Conservation (phyloP, 2,797 vertebrate genomes). For the Onychomys leucogaster region DNA sequence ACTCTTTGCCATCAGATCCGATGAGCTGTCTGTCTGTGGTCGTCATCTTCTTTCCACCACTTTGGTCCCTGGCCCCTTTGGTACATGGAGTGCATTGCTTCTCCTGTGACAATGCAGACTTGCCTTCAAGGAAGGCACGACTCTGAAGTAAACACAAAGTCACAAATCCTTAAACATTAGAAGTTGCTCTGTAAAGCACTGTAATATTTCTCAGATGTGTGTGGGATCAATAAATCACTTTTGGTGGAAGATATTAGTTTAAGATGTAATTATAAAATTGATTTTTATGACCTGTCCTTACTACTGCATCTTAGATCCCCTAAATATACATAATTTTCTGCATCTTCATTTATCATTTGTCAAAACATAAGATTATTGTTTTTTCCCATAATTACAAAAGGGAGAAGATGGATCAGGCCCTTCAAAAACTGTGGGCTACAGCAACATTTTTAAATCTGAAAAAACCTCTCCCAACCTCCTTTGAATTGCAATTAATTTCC, state of each 20-base stretch:
- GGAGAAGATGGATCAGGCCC: conserved; percentile 75
- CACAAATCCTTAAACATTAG: conserved; percentile 66
- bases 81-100: background rate
- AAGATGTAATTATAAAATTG: conserved; percentile 73
- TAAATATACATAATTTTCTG: conserved; percentile 72
- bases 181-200: conserved; percentile 68
- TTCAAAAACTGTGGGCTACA: conserved; percentile 69
- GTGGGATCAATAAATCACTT: conserved; percentile 58
- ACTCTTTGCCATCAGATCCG: background rate
- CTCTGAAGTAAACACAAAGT: conserved; percentile 18
- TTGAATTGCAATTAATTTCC: conserved; percentile 46
- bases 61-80: background rate
- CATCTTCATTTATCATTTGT: conserved; percentile 75
- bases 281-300: conserved; percentile 69
- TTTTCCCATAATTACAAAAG: conserved; percentile 63
- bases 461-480: conserved; percentile 41
- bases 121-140: background rate
- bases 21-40: background rate
- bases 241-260: conserved; percentile 55
- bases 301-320: conserved; percentile 63
- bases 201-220: conserved; percentile 67
- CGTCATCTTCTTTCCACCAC: background rate
- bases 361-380: conserved; percentile 73
- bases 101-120: background rate
- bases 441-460: conserved; percentile 66